These are phyloP conservation scores for Auanema freiburgensis DNA, from an alignment of 2,888 invertebrate species.

Conservation along the genomic window DNA sequence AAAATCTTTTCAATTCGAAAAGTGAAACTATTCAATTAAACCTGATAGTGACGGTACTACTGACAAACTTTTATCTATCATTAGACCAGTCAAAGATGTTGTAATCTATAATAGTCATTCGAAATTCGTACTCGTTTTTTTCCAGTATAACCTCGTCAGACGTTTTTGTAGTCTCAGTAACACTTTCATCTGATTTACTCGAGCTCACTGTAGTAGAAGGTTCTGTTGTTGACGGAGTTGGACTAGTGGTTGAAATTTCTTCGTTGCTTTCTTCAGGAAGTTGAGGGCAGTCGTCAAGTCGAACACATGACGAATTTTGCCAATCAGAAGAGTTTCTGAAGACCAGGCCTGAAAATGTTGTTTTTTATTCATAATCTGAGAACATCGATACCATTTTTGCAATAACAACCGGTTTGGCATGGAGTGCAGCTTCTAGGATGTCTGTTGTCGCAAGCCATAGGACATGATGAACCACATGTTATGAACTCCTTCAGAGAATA, in stretches of 20 bases:
- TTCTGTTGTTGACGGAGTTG: slow-evolving; percentile 11
- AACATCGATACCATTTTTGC: slow-evolving; percentile 38
- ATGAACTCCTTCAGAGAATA: slow-evolving; percentile 38
- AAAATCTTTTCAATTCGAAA: no score
- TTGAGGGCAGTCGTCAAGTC: slow-evolving; percentile 40
- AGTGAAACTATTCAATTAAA: no score
- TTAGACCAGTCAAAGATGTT: no score
- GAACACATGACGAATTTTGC: slow-evolving; percentile 44
- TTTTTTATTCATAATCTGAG: no score
- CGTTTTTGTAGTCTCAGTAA: no score
- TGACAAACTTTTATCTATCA: no score
- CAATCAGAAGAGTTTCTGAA: slow-evolving; percentile 41
- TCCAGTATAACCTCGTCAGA: no score
- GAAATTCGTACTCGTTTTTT: no score
- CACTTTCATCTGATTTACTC: no score
- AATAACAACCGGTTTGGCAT: slow-evolving; percentile 59
- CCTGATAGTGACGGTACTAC: no score
- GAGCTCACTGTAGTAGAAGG: slow-evolving; percentile 9
- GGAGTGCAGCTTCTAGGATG: slow-evolving; percentile 52
- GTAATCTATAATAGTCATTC: no score
- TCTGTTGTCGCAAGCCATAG: slow-evolving; percentile 56
- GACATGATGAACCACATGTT: slow-evolving; percentile 55
- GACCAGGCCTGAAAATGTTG: slow-evolving; percentile 34
- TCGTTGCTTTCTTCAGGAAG: slow-evolving; percentile 10
- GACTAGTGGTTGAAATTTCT: slow-evolving; percentile 12